Conservation (phyloP, 2,113 vertebrate genomes). For the Cephalopholis sonnerati region DNA sequence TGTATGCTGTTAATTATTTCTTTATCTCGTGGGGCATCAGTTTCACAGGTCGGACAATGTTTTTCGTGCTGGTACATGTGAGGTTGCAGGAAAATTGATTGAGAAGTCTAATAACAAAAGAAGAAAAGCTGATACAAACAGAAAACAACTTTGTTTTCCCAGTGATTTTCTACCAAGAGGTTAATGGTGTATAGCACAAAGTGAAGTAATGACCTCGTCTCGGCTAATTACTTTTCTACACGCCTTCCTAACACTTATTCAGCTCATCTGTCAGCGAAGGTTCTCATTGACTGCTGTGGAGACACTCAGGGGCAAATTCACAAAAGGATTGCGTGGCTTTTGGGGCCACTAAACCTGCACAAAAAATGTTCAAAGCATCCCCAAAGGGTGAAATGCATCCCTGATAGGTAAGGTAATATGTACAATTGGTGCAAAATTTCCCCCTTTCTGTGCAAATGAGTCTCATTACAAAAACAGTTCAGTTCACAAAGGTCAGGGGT, state of each 20-base stretch:
- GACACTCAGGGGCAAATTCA: neutral
- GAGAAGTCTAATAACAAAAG: slow-evolving; percentile 15
- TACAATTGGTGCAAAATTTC: too few relatives aligned
- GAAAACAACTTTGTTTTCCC: slow-evolving; percentile 53
- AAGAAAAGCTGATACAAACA: slow-evolving; percentile 37
- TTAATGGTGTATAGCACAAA: slow-evolving; percentile 49
- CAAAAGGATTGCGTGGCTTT: neutral
- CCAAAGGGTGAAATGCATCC: too few relatives aligned
- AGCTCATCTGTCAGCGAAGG: slow-evolving; percentile 44
- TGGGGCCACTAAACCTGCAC: too few relatives aligned
- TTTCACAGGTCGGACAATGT: neutral
- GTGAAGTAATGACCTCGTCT: slow-evolving; percentile 53
- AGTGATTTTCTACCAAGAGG: slow-evolving; percentile 41
- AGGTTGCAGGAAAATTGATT: slow-evolving; percentile 12
- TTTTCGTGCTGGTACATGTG: neutral
- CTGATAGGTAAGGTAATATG: too few relatives aligned
- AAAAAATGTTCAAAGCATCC: too few relatives aligned
- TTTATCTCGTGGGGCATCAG: neutral
- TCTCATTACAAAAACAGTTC: too few relatives aligned
- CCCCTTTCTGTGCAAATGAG: too few relatives aligned
- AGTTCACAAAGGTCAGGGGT: too few relatives aligned
- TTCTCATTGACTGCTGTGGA: neutral
- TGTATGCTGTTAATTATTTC: slow-evolving; percentile 14
- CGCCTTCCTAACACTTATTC: slow-evolving; percentile 35
- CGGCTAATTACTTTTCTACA: slow-evolving; percentile 44